Percentiles rank a stretch among this genome's conserved stretches.
phyloP scores from a whole-genome alignment of 2,888 invertebrate species.

The Danaus chrysippus region DNA sequence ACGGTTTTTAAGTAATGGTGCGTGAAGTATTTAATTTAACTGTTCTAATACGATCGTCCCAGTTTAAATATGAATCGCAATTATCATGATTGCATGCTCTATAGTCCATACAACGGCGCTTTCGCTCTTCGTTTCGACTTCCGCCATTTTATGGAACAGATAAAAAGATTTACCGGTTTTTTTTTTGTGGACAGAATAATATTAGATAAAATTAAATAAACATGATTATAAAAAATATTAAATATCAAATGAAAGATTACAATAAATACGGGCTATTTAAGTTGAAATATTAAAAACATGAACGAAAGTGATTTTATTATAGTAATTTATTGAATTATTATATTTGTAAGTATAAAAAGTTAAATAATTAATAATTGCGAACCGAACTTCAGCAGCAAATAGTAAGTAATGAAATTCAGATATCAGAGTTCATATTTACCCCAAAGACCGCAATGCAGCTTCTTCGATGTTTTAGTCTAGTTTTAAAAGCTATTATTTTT shows the following conservation, averaged over 20 bases:
- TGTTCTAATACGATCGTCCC: conserved; percentile 1
- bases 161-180: too few species aligned
- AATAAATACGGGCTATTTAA: too few species aligned
- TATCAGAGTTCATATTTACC: conserved; percentile 25
- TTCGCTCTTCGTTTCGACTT: conserved; percentile 22
- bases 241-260: too few species aligned
- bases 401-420: conserved; percentile 24
- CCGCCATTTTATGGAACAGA: conserved; percentile 11
- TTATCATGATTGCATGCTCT: conserved; percentile 18
- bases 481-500: conserved; percentile 2
- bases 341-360: neutral
- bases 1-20: too few species aligned
- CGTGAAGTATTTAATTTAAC: neutral
- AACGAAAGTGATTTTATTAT: too few species aligned
- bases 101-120: conserved; percentile 12
- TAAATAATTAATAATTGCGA: neutral
- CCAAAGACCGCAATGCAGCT: conserved; percentile 27
- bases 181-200: too few species aligned
- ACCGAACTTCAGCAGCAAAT: conserved; percentile 12
- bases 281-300: too few species aligned
- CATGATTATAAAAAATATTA: too few species aligned
- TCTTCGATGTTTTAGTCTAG: conserved; percentile 12
- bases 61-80: conserved; percentile 2
- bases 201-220: too few species aligned
- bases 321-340: too few species aligned